Evolutionary conservation across 2,888 invertebrate genomes (phyloP).

Genomic region (Nipponacmea schrenckii): DNA sequence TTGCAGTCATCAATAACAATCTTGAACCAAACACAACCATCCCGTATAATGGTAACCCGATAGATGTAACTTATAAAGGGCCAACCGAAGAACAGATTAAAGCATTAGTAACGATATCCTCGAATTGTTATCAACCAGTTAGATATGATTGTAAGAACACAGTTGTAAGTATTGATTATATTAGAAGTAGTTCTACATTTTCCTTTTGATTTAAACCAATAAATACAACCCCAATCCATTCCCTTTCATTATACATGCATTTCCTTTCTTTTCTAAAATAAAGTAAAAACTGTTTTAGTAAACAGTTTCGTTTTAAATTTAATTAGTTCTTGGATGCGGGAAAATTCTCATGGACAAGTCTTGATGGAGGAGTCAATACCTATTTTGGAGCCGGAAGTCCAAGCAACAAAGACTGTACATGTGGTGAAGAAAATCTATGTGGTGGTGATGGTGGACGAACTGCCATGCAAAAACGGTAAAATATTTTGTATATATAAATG

Average conservation of each 20-base stretch:
- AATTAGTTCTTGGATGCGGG: constrained; percentile 34
- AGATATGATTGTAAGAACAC: constrained; percentile 47
- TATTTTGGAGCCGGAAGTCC: constrained; percentile 35
- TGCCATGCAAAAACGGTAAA: constrained; percentile 27
- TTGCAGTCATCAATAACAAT: constrained; percentile 40
- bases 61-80: constrained; percentile 40
- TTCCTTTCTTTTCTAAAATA: no score
- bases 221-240: no score
- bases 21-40: constrained; percentile 22
- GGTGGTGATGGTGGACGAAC: constrained; percentile 33
- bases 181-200: background rate
- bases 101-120: constrained; percentile 36
- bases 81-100: constrained; percentile 42
- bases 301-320: no score
- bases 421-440: constrained; percentile 37
- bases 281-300: no score
- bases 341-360: constrained; percentile 37
- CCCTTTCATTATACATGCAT: no score
- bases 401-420: constrained; percentile 27
- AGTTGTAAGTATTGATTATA: constrained; percentile 34
- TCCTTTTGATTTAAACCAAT: no score
- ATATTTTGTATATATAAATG: background rate
- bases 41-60: constrained; percentile 11
- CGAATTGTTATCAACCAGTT: constrained; percentile 50
- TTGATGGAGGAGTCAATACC: constrained; percentile 4